Evolutionary conservation across 2,888 invertebrate species (phyloP), one percentile per base, ranked within the genome.

Genomic region (Papilio demoleus): DNA sequence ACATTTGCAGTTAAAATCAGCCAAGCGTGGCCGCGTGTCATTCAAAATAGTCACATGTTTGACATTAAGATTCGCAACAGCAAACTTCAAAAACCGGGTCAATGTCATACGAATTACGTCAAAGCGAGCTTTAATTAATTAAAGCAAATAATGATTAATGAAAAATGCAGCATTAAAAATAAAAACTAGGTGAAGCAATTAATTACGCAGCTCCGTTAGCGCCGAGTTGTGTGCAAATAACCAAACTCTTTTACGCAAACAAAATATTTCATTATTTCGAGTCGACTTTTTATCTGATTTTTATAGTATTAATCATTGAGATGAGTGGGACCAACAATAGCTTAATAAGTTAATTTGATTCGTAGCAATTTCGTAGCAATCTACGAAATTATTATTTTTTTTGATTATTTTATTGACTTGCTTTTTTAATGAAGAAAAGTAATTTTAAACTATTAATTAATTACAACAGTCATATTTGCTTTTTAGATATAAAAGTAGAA

Each of bases 131-230:
- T 60, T 60, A 60, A 60, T 60, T 38, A 60, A 60, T 60, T 60
- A 60, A 60, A 60, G 60, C 36, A 60, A 38, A 60, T 53, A 53
- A 53, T 60, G 60, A 38, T 60, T 64, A 64, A 64, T 50, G 24
- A 38, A 64, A 64, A 53, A 11, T 63, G 63, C 63, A 53, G 50
- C 50, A 9, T 60, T 60, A n/a, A 24, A 60, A 60, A 40, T 60
- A 60, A 24, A 64, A 50, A 36, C 50, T 50, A 50, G 50, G 63
- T n/a, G 22, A 60, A 60, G 36, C 50, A 36, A 50, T 64, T 64
- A 50, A 64, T 64, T 64, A 64, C 36, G n/a, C 27, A 64, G 63
- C 63, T n/a, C 36, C 31, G 63, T 53, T 64, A 64, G 63, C 50
- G 50, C 24, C 53, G 63, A 64, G 63, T 36, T 53, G 24, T 64